phyloP scores from a whole-genome alignment of 2,113 vertebrate genomes.

The Xerus inauris region DNA sequence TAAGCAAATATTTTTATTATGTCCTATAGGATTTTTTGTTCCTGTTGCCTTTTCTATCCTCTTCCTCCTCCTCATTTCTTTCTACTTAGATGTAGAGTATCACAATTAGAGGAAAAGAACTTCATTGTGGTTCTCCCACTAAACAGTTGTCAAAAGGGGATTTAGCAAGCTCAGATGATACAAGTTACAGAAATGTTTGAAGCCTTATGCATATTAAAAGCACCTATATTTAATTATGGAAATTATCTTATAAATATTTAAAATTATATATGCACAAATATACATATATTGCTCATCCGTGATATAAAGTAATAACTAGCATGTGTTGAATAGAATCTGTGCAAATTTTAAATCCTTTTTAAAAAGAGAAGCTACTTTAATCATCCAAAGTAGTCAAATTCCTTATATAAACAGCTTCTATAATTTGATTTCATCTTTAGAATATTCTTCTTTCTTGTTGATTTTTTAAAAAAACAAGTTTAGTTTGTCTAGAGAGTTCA shows the following conservation, averaged over 20 bases:
- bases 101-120: background rate
- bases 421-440: constrained; percentile 68
- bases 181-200: background rate
- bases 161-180: background rate
- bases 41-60: background rate
- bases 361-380: constrained; percentile 14
- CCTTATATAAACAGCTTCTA: constrained; percentile 48
- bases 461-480: constrained; percentile 28
- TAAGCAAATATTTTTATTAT: background rate
- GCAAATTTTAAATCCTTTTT: background rate
- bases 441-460: constrained; percentile 59
- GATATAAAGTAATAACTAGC: background rate
- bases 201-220: background rate
- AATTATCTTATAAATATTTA: background rate
- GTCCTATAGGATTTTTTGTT: background rate
- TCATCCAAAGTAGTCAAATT: constrained; percentile 7
- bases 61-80: background rate
- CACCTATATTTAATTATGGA: constrained; percentile 25
- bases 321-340: background rate
- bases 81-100: background rate
- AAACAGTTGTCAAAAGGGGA: background rate
- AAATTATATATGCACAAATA: background rate
- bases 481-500: constrained; percentile 59
- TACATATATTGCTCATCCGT: background rate
- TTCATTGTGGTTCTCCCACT: background rate